These are phyloP conservation scores for Chaenocephalus aceratus DNA, from an alignment of 2,113 vertebrate genomes.

Conservation along the genomic window DNA sequence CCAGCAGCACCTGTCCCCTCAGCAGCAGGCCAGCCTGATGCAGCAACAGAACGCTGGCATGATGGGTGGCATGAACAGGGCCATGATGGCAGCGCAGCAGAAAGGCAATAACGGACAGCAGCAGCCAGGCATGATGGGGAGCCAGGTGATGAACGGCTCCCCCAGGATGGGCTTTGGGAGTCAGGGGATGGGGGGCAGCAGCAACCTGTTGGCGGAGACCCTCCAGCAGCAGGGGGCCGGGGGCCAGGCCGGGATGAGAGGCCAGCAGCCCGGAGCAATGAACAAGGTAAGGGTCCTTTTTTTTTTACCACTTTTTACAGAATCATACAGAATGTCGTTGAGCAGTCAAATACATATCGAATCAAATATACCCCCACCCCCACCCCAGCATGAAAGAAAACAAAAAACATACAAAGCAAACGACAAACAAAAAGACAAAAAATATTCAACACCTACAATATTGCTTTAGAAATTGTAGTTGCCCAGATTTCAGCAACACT, in stretches of 20 bases:
- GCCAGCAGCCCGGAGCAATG: conserved; percentile 91
- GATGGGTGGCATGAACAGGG: conserved; percentile 82
- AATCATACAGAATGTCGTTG: no score
- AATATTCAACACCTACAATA: no score
- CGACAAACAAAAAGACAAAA: no score
- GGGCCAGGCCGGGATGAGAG: conserved; percentile 89
- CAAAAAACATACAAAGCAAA: no score
- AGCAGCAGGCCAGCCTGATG: conserved; percentile 89
- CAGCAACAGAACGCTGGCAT: conserved; percentile 84
- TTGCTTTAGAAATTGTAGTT: no score
- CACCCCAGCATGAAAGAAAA: no score
- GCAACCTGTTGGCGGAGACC: conserved; percentile 92
- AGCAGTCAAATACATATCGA: no score
- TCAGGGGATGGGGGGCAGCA: conserved; percentile 88
- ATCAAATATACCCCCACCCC: no score
- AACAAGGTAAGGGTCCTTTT: conserved; percentile 84
- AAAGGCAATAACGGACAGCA: conserved; percentile 85
- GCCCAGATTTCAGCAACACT: no score
- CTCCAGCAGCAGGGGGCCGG: conserved; percentile 89
- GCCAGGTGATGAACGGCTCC: conserved; percentile 96
- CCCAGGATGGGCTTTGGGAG: conserved; percentile 93
- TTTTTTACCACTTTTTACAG: no score
- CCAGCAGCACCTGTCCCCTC: conserved; percentile 83
- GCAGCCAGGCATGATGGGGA: conserved; percentile 84
- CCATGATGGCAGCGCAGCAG: conserved; percentile 83